phyloP scores from a whole-genome alignment of 2,797 vertebrate genomes.

The Buceros bicornis region DNA sequence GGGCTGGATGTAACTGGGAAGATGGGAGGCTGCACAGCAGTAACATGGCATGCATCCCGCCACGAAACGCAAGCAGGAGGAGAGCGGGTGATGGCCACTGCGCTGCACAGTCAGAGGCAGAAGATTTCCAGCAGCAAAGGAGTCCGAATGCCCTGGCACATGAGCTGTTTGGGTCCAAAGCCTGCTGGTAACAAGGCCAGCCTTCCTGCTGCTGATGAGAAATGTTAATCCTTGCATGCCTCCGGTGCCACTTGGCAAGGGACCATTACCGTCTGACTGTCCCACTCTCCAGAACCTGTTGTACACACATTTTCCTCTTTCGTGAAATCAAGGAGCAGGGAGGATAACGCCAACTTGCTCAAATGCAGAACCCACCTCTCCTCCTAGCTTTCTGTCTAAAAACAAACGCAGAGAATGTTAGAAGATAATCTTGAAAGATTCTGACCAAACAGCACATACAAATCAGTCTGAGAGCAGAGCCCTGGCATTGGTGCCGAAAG shows the following conservation, averaged over 20 bases:
- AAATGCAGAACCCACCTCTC: background rate
- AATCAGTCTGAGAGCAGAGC: background rate
- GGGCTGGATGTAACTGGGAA: background rate
- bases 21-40: background rate
- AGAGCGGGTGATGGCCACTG: background rate
- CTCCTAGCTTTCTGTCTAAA: background rate
- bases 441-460: fast-evolving
- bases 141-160: fast-evolving
- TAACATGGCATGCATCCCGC: background rate
- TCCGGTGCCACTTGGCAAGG: background rate
- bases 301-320: background rate
- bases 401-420: background rate
- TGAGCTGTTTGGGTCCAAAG: fast-evolving
- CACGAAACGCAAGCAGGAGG: fast-evolving
- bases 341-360: background rate
- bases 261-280: background rate
- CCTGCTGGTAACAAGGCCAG: background rate
- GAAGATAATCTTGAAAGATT: background rate
- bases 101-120: background rate
- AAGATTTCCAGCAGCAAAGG: background rate
- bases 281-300: background rate
- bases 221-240: background rate
- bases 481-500: background rate
- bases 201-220: background rate
- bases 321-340: background rate